Percentiles rank a stretch among this genome's conserved stretches.
These are phyloP conservation scores for Lutraria lutraria DNA, from an alignment of 2,888 invertebrate genomes.

Conservation along the genomic window DNA sequence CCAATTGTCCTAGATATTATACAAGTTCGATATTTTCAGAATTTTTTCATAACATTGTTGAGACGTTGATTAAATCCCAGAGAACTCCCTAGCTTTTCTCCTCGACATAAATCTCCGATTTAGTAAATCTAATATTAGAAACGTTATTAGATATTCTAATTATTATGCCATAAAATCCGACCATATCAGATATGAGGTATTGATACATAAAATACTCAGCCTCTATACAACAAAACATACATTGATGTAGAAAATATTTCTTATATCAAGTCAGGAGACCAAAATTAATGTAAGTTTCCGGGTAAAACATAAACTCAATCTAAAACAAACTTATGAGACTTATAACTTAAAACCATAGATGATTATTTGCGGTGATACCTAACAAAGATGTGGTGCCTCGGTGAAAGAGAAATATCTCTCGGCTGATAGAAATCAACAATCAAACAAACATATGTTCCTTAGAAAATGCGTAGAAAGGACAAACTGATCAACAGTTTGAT, in stretches of 20 bases:
- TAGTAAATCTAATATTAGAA: background rate
- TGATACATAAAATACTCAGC: background rate
- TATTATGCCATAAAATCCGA: background rate
- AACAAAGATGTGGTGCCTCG: background rate
- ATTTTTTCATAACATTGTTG: background rate
- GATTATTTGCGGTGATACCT: background rate
- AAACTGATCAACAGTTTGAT: background rate
- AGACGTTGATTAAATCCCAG: background rate
- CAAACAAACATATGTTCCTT: background rate
- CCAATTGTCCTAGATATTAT: background rate
- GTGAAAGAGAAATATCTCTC: background rate
- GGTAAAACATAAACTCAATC: constrained; percentile 2
- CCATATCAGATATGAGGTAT: constrained; percentile 2
- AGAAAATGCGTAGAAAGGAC: background rate
- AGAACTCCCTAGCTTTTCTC: background rate
- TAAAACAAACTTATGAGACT: constrained; percentile 12
- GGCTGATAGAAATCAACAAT: constrained; percentile 1
- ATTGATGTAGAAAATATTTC: constrained; percentile 1
- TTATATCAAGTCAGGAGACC: background rate
- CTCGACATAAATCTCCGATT: background rate
- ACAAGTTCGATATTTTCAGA: background rate
- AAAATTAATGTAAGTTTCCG: background rate
- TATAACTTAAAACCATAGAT: constrained; percentile 11
- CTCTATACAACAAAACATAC: background rate
- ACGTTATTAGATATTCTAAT: background rate